phyloP scores from a whole-genome alignment of 92 coral and sea anemone species.

The Paramuricea clavata region DNA sequence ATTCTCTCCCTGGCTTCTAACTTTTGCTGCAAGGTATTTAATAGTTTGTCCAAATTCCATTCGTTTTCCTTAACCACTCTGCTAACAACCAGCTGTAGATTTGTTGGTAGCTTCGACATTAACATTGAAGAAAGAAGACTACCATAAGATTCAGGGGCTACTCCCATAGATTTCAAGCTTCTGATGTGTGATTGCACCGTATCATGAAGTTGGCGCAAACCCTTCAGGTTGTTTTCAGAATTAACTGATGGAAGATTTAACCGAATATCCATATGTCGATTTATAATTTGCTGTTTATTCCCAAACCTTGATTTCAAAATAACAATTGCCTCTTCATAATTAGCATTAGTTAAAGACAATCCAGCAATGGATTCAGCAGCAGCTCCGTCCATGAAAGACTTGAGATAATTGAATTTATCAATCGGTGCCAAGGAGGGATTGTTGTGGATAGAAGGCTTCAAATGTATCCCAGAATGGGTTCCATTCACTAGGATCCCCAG shows the following conservation, averaged over 20 bases:
- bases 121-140: constrained; percentile 52
- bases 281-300: constrained; percentile 64
- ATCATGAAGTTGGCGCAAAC: constrained; percentile 56
- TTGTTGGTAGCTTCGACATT: constrained; percentile 61
- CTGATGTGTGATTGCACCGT: constrained; percentile 61
- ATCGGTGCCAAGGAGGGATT: constrained; percentile 54
- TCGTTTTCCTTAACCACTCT: constrained; percentile 55
- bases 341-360: constrained; percentile 57
- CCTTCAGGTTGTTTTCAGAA: constrained; percentile 35
- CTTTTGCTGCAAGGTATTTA: constrained; percentile 40
- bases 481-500: constrained; percentile 68
- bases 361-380: constrained; percentile 69
- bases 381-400: constrained; percentile 52
- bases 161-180: constrained; percentile 68
- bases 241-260: constrained; percentile 53
- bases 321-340: constrained; percentile 68
- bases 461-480: constrained; percentile 69
- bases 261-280: constrained; percentile 66
- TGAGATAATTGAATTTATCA: constrained; percentile 70
- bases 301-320: constrained; percentile 64
- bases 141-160: constrained; percentile 57
- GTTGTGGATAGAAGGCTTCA: constrained; percentile 64
- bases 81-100: constrained; percentile 32
- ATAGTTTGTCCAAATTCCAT: constrained; percentile 52
- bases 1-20: constrained; percentile 71